phyloP scores from a whole-genome alignment of 2,888 invertebrate species.

The Mechanitis mazaeus region DNA sequence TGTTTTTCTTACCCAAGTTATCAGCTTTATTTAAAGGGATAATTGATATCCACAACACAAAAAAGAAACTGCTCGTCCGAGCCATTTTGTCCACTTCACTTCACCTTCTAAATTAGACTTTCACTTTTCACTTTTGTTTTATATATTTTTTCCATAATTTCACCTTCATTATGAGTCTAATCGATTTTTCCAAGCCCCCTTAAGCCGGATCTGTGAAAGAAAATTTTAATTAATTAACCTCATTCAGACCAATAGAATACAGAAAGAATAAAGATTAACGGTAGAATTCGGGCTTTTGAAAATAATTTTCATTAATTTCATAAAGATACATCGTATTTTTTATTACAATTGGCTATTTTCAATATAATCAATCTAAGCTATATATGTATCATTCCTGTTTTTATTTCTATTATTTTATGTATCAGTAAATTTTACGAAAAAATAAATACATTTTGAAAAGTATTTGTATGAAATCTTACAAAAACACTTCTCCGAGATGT shows the following conservation, averaged over 20 bases:
- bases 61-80: conserved; percentile 49
- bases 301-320: background rate
- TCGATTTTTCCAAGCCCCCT: background rate
- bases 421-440: too few species aligned
- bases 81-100: conserved; percentile 43
- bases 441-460: too few species aligned
- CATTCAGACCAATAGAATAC: background rate
- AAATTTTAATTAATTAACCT: background rate
- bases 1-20: conserved; percentile 55
- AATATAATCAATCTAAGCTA: too few species aligned
- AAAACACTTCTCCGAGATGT: too few species aligned
- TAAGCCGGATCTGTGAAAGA: conserved; percentile 2
- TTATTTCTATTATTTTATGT: too few species aligned
- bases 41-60: conserved; percentile 60
- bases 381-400: too few species aligned
- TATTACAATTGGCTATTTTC: too few species aligned
- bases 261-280: background rate
- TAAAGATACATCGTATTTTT: too few species aligned
- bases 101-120: conserved; percentile 16
- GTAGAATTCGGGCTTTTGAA: background rate
- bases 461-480: too few species aligned
- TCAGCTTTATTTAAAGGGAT: conserved; percentile 65
- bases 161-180: background rate
- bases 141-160: conserved; percentile 5
- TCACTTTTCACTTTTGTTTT: conserved; percentile 17